A percentile compares a stretch with the other conserved stretches of the same genome.
phyloP scores from a whole-genome alignment of 2,888 invertebrate species.

The Molorchus minor region DNA sequence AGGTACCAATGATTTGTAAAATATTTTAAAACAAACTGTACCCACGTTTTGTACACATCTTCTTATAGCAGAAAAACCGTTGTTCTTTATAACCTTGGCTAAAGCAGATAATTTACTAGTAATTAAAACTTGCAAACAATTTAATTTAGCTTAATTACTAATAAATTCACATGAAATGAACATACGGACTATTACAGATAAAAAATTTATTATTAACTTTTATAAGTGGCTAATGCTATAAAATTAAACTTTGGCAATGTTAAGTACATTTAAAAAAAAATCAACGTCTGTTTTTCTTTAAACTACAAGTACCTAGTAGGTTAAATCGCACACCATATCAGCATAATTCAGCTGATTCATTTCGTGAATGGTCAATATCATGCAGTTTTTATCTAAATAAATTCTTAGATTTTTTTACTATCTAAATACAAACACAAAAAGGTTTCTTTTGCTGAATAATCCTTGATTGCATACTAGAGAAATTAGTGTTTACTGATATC shows the following conservation, averaged over 20 bases:
- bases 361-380: neutral
- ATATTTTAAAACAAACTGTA: too few relatives aligned
- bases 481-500: slow-evolving; percentile 1
- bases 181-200: neutral
- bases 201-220: slow-evolving; percentile 3
- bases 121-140: neutral
- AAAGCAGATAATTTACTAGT: neutral
- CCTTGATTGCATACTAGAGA: neutral
- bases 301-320: neutral
- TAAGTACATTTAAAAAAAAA: slow-evolving; percentile 18
- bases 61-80: too few relatives aligned
- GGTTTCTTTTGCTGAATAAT: neutral
- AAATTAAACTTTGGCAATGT: slow-evolving; percentile 7
- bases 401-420: neutral
- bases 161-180: slow-evolving; percentile 2
- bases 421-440: neutral
- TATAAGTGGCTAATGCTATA: slow-evolving; percentile 1
- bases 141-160: neutral
- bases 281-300: neutral
- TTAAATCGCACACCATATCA: neutral
- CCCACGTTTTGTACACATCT: too few relatives aligned
- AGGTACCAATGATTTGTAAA: too few relatives aligned
- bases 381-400: neutral
- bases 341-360: neutral
- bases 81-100: too few relatives aligned